Evolutionary conservation across 2,888 invertebrate species (phyloP).

Genomic region (Diadegma fenestrale): DNA sequence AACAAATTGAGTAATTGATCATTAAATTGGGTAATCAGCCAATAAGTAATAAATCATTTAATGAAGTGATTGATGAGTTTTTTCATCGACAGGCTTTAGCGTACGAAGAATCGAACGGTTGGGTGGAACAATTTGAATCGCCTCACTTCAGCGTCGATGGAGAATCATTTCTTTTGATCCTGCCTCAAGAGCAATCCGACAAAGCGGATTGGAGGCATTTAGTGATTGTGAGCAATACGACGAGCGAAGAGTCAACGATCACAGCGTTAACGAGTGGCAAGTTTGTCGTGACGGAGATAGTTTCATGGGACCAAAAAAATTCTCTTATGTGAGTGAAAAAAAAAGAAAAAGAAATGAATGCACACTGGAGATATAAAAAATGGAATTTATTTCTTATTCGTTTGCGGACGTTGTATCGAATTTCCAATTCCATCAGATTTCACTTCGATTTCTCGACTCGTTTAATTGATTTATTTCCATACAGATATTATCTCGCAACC

Average conservation of each 20-base stretch:
- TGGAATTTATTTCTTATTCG: background rate
- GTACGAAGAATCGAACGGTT: conserved; percentile 87
- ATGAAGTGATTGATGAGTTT: background rate
- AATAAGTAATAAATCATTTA: background rate
- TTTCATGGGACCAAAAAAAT: conserved; percentile 89
- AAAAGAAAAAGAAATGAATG: background rate
- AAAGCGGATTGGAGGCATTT: conserved; percentile 89
- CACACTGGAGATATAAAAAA: background rate
- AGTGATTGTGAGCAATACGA: conserved; percentile 86
- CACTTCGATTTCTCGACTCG: background rate
- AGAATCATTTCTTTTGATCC: conserved; percentile 89
- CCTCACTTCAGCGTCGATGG: conserved; percentile 90
- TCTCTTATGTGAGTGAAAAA: conserved; percentile 88
- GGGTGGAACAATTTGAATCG: conserved; percentile 92
- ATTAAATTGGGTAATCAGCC: background rate
- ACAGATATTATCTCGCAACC: conserved; percentile 95
- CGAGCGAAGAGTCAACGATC: conserved; percentile 80
- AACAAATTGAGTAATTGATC: background rate
- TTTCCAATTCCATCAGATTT: background rate
- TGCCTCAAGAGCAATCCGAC: conserved; percentile 89
- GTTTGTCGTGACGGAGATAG: conserved; percentile 90
- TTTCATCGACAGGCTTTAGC: conserved; percentile 75
- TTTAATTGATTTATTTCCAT: background rate
- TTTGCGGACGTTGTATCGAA: background rate
- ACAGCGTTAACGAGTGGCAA: conserved; percentile 88